These are phyloP conservation scores for Megastigmus dorsalis DNA, from an alignment of 2,888 invertebrate genomes.

Conservation along the genomic window DNA sequence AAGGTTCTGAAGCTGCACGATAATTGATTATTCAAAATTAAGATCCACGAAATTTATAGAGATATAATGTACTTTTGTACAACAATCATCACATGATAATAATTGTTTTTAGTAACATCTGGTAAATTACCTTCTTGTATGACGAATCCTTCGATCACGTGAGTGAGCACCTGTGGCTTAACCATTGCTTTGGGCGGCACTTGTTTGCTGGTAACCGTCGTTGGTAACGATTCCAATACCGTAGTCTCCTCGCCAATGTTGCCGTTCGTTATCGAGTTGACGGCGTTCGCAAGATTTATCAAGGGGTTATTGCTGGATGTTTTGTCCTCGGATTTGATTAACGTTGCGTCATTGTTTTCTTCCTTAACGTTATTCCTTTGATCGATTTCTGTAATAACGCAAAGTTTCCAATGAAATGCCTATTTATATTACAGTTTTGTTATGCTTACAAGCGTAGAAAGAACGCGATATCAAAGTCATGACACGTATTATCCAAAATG, in stretches of 20 bases:
- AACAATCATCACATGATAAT: neutral
- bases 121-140: conserved; percentile 95
- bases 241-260: conserved; percentile 63
- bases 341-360: conserved; percentile 19
- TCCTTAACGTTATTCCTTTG: conserved; percentile 40
- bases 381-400: conserved; percentile 48
- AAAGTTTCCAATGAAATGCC: too few relatives aligned
- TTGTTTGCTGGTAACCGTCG: conserved; percentile 65
- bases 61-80: too few relatives aligned
- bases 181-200: conserved; percentile 92
- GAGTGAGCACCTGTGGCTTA: conserved; percentile 95
- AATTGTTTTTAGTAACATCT: too few relatives aligned
- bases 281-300: conserved; percentile 70
- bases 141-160: conserved; percentile 97
- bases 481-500: too few relatives aligned
- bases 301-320: conserved; percentile 70
- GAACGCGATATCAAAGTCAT: too few relatives aligned
- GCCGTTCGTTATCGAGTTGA: conserved; percentile 71
- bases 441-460: too few relatives aligned
- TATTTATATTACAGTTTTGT: too few relatives aligned
- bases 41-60: conserved; percentile 13
- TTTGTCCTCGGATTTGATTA: conserved; percentile 66
- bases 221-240: conserved; percentile 60
- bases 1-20: conserved; percentile 84
- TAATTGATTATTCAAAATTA: neutral